phyloP scores from a whole-genome alignment of 64 coral and sea anemone genomes.

The Pachyseris speciosa region DNA sequence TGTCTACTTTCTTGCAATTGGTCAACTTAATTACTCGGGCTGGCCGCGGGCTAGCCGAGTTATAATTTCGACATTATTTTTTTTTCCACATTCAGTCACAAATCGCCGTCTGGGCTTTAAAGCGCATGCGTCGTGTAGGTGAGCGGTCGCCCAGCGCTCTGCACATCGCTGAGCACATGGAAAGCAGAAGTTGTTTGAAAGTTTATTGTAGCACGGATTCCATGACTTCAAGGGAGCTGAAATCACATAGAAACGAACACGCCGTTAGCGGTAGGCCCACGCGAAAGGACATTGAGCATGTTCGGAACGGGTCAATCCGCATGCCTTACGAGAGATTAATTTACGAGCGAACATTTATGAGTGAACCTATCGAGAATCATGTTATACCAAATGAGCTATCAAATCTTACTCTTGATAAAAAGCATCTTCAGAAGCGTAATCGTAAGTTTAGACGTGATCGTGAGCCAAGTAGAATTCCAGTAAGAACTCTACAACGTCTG shows the following conservation, averaged over 20 bases:
- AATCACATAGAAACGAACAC: constrained; percentile 34
- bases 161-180: background rate
- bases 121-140: background rate
- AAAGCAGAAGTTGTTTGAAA: background rate
- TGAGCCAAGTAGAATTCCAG: no score
- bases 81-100: background rate
- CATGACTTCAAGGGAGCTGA: background rate
- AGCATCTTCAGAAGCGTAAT: no score
- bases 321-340: background rate
- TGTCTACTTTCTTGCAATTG: no score
- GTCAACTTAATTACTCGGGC: no score
- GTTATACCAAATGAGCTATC: no score
- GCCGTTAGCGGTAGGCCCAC: constrained; percentile 39
- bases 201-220: background rate
- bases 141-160: background rate
- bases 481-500: no score
- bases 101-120: background rate
- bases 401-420: no score
- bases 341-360: constrained; percentile 42
- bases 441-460: no score
- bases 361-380: no score
- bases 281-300: constrained; percentile 14
- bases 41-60: no score
- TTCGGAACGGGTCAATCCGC: background rate
- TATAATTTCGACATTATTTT: background rate